Base-by-base conservation (phyloP, 2,797 vertebrate genomes). In the Xenopus petersii region DNA sequence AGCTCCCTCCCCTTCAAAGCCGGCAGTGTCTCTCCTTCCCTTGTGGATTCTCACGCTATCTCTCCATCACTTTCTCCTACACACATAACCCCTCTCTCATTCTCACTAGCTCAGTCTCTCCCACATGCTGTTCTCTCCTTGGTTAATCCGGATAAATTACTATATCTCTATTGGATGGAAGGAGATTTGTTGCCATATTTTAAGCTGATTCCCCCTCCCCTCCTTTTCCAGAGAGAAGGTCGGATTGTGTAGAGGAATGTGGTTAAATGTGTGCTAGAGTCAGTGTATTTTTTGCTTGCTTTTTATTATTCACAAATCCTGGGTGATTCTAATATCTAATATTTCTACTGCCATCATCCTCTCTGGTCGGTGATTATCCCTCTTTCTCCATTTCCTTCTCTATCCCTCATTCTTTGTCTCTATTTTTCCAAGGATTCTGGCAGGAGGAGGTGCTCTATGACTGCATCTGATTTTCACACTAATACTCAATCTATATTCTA, bases 101-200 rank as follows among this genome's bases (percentile, higher is more conserved):
- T 76, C 74, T 80, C 70, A 79, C 70, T 75, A 33, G 49, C 64
- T 71, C 71, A 33, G 42, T 75, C 80, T 70, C 77, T 86, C 55
- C 82, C 79, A 75, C 80, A 83, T 67, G 64, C 65, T 70, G 42
- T 58, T 67, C 71, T 82, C 79, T 80, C 74, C 77, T 80, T 71
- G 11, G n/a, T 77, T 67, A 54, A 84, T 87, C 87, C 84, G 85
- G 84, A 87, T 86, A 80, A 77, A 70, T 77, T 83, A 83, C 80
- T 77, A 80, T 73, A 59, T 75, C 81, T 81, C 78, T 78, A 80
- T 83, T 75, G 79, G 85, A 83, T 80, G 79, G 74, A 70, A 77
- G 75, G 70, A 58, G 70, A 77, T 77, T 68, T 77, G 66, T 70
- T 72, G 63, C 72, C 72, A 71, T 68, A 63, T 71, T 75, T 74